These are phyloP conservation scores for Magallana gigas DNA, from an alignment of 1,140 invertebrate genomes.

Conservation along the genomic window DNA sequence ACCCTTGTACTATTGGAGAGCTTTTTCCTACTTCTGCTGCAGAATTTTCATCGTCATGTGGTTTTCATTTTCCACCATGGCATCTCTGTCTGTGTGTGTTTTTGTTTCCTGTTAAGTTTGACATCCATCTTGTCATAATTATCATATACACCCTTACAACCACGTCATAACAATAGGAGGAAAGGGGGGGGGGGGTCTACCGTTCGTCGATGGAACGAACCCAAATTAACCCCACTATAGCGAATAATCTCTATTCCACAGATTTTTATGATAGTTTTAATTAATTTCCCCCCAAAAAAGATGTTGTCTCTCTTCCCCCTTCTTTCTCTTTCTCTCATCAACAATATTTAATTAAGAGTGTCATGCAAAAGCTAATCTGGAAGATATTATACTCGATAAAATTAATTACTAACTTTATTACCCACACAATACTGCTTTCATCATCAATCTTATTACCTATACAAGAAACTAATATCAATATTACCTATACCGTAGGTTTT, in stretches of 20 bases:
- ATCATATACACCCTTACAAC: background rate
- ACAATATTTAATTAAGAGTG: background rate
- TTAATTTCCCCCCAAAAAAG: background rate
- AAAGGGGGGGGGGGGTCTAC: background rate
- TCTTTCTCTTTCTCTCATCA: background rate
- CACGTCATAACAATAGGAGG: background rate
- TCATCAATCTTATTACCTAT: too few species aligned
- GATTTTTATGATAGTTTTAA: background rate
- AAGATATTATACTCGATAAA: too few species aligned
- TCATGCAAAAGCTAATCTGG: background rate
- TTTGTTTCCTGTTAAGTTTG: background rate
- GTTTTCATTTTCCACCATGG: background rate
- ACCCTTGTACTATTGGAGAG: background rate
- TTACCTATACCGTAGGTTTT: too few species aligned
- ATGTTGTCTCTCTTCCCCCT: too few species aligned
- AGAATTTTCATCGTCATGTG: background rate
- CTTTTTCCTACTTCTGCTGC: background rate
- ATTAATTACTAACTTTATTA: background rate
- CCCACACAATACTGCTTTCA: too few species aligned
- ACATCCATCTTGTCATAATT: slow-evolving; percentile 20
- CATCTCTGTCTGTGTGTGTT: slow-evolving; percentile 6
- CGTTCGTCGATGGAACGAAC: background rate
- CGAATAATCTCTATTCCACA: background rate
- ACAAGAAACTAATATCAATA: too few species aligned
- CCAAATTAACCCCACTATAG: slow-evolving; percentile 1